Base-by-base conservation (phyloP, 1,140 invertebrate species). In the Anthonomus grandis region DNA sequence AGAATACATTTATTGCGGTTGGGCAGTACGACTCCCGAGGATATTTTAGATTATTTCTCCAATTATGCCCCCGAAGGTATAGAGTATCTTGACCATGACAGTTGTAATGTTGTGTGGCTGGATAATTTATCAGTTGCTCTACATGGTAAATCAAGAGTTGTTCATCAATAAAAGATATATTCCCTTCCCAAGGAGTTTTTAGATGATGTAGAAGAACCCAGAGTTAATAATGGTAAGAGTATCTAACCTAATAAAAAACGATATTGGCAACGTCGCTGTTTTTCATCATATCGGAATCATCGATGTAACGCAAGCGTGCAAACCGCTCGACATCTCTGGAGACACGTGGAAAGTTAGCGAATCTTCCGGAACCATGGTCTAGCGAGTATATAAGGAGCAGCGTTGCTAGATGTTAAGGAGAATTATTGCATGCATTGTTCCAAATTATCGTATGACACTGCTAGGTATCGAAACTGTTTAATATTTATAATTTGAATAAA, bases 21-120 rank as follows among this genome's bases (percentile, higher is more conserved):
- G 1, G 78, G 88, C 64, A 81, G 88, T 12, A 83, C 92, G 77
- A 85, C 76, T 59, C 88, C 85, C 22, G 81, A 85, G 71, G 87
- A 92, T 73, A 79, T 92, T 21, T 86, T 91, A 67, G 79, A 82
- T 60, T 91, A 91, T 73, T 87, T 91, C 66, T 76, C 81, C 69
- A 81, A 86, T 59, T 89, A 86, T 76, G 80, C 80, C 50, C 87
- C 89, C 27, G 75, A 81, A 4, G 80, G 81, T 1, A 78, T 92
- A 34, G 89, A 93, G 74, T 91, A 88, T 87, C 83, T 91, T 50
- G 86, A 88, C 78, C 83, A 90, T 70, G 73, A 78, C 48, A 86
- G 86, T 54, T 91, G 89, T 86, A 92, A 91, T 77, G 78, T 90
- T 24, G 80, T 90, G 4, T 92, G 87, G 83, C 67, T 82, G 18